Percentiles rank a stretch among this genome's conserved stretches.
Evolutionary conservation across 2,888 invertebrate genomes (phyloP).

Genomic region (Idaea straminata): DNA sequence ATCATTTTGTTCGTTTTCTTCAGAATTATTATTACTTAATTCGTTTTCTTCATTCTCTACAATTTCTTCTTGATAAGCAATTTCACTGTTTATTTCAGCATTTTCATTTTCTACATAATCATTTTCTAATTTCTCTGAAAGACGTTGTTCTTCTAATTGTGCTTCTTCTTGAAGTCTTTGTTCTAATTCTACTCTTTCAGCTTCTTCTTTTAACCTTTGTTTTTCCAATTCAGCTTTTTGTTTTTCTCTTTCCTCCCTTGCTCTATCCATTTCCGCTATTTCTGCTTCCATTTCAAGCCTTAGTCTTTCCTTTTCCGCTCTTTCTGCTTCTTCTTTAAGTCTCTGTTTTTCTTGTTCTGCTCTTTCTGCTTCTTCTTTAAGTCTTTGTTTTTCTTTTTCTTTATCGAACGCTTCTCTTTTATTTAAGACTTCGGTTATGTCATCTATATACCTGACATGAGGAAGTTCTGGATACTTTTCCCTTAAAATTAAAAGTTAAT

Average conservation of each 20-base stretch:
- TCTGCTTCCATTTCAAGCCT: constrained; percentile 16
- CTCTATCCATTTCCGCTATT: constrained; percentile 12
- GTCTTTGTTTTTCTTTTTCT: constrained; percentile 19
- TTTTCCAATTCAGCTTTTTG: constrained; percentile 10
- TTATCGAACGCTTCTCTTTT: constrained; percentile 24
- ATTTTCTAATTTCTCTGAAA: not conserved
- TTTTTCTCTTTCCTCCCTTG: not conserved
- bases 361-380: constrained; percentile 19
- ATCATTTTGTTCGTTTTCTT: constrained; percentile 7
- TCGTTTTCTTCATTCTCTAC: constrained; percentile 21
- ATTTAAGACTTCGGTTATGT: constrained; percentile 25
- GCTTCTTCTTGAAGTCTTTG: constrained; percentile 8
- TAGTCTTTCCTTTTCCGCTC: constrained; percentile 12
- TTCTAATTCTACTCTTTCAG: constrained; percentile 9
- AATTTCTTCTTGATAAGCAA: constrained; percentile 7
- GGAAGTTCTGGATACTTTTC: constrained; percentile 46
- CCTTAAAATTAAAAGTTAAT: constrained; percentile 35
- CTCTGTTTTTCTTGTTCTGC: constrained; percentile 13
- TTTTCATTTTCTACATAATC: constrained; percentile 6
- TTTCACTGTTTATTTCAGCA: constrained; percentile 5
- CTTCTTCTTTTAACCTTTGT: constrained; percentile 10
- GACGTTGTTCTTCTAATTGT: constrained; percentile 1
- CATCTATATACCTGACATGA: constrained; percentile 37
- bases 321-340: constrained; percentile 8
- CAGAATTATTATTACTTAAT: constrained; percentile 18